phyloP scores from a whole-genome alignment of 2,888 invertebrate species.

The Rhodophaea formosa region DNA sequence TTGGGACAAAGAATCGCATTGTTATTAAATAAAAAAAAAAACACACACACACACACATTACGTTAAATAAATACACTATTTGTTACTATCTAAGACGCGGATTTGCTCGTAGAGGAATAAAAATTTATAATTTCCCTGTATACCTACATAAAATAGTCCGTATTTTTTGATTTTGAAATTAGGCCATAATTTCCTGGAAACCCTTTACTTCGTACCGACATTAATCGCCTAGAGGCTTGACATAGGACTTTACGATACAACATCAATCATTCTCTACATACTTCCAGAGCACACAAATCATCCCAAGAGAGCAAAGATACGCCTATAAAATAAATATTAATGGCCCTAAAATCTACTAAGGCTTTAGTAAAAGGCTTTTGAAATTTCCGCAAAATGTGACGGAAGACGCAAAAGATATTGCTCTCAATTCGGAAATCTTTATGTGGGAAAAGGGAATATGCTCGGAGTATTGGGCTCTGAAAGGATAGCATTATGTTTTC shows the following conservation, averaged over 20 bases:
- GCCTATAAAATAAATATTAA: slow-evolving; percentile 2
- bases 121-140: no score
- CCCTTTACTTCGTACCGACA: background rate
- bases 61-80: no score
- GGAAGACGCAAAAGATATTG: background rate
- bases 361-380: background rate
- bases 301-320: background rate
- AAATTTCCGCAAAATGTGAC: slow-evolving; percentile 1
- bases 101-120: no score
- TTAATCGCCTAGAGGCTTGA: background rate
- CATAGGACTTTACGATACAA: background rate
- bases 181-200: background rate
- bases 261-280: background rate
- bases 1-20: no score
- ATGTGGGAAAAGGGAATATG: background rate
- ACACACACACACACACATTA: no score
- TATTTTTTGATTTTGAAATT: background rate
- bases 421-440: background rate
- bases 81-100: no score
- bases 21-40: no score
- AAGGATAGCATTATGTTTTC: background rate
- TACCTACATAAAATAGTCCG: background rate
- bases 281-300: background rate
- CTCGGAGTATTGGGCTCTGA: background rate
- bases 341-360: background rate